phyloP scores from a whole-genome alignment of 2,113 vertebrate genomes.

The Hypocryptadius cinnamomeus region DNA sequence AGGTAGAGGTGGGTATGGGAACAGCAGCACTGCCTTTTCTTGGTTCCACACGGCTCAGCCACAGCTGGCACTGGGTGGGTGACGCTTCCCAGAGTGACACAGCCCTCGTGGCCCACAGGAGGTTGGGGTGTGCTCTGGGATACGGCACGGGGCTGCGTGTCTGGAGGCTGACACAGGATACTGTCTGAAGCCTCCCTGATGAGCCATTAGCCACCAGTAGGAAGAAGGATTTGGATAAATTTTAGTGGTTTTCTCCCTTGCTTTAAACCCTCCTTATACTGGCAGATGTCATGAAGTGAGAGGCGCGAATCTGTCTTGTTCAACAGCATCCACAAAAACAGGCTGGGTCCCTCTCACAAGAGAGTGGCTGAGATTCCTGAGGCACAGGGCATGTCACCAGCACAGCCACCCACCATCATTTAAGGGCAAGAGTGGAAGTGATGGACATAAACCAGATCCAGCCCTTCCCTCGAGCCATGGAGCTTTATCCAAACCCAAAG shows the following conservation, averaged over 20 bases:
- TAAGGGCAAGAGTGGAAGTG: neutral
- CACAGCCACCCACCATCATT: neutral
- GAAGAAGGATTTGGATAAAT: neutral
- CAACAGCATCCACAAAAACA: constrained; percentile 27
- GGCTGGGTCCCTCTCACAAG: neutral
- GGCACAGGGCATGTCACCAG: accelerated
- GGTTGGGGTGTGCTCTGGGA: neutral
- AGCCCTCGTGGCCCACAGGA: neutral
- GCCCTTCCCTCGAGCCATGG: neutral
- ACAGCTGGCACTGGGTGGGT: neutral
- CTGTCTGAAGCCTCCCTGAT: neutral
- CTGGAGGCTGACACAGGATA: neutral
- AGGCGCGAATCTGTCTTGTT: neutral
- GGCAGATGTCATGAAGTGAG: neutral
- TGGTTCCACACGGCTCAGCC: neutral
- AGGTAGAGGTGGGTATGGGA: accelerated
- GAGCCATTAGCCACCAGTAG: neutral
- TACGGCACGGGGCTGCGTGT: neutral
- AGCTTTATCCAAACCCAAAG: neutral
- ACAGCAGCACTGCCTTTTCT: neutral
- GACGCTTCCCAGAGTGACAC: neutral
- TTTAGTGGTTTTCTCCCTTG: neutral
- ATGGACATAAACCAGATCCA: neutral
- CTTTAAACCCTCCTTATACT: neutral
- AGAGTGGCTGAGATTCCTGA: neutral